Conservation (phyloP, 1,140 invertebrate species). For the Thaumatotibia leucotreta region DNA sequence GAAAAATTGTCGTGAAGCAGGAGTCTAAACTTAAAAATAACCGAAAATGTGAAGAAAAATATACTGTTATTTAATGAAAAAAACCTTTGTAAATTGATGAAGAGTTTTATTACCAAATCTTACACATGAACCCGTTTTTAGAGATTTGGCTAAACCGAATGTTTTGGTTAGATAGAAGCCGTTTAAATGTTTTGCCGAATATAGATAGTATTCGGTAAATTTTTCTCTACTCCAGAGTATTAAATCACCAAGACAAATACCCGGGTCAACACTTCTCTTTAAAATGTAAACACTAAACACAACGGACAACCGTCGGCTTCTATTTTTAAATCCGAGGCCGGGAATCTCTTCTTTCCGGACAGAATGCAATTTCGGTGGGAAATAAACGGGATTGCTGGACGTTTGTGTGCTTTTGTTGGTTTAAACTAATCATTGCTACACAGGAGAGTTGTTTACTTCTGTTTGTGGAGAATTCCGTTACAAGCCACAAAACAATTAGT, state of each 20-base stretch:
- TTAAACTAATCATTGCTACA: background rate
- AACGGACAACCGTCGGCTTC: background rate
- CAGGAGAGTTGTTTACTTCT: background rate
- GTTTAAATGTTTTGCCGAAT: too few species aligned
- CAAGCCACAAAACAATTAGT: background rate
- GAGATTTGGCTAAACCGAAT: too few species aligned
- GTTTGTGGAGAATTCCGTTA: background rate
- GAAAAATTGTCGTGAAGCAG: too few species aligned
- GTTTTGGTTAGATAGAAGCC: too few species aligned
- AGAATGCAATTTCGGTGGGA: constrained; percentile 5
- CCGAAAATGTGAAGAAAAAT: too few species aligned
- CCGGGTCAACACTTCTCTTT: background rate
- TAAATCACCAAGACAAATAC: background rate
- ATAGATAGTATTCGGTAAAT: too few species aligned
- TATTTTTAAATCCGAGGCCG: background rate
- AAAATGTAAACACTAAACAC: background rate
- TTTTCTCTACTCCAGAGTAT: background rate
- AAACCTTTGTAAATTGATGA: too few species aligned
- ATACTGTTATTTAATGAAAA: too few species aligned
- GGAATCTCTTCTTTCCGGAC: constrained; percentile 2
- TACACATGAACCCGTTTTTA: too few species aligned
- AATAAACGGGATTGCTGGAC: background rate
- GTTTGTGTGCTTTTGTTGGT: constrained; percentile 4
- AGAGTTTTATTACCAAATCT: too few species aligned
- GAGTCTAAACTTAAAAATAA: too few species aligned